Conservation (phyloP, 2,888 invertebrate genomes). For the Sphaerophoria taeniata region DNA sequence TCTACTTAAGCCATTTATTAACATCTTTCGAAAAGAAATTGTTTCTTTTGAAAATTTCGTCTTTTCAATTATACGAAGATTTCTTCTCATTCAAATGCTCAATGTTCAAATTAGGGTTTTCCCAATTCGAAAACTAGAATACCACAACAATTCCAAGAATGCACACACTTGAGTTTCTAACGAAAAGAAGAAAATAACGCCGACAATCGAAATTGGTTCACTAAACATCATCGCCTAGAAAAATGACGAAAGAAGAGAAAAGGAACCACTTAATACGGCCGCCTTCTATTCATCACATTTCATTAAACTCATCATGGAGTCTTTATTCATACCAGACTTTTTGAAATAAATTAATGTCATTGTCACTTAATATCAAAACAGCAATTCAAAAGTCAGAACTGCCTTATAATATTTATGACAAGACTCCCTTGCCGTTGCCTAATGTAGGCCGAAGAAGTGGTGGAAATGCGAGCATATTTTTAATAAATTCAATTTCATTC, state of each 20-base stretch:
- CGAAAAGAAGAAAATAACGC: not conserved
- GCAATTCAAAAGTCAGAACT: conserved; percentile 5
- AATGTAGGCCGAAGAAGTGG: not conserved
- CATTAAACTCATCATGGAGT: conserved; percentile 8
- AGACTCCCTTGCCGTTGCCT: not conserved
- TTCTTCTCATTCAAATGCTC: too few species aligned
- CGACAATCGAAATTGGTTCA: not conserved
- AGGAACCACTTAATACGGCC: conserved; percentile 24
- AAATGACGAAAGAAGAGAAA: not conserved
- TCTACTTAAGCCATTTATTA: not conserved
- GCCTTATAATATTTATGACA: not conserved
- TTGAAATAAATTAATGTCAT: conserved; percentile 10
- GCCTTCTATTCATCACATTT: conserved; percentile 20
- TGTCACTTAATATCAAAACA: conserved; percentile 26
- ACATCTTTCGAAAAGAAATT: not conserved
- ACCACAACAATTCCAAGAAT: too few species aligned
- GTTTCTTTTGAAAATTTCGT: too few species aligned
- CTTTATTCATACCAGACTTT: not conserved
- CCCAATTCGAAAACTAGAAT: too few species aligned
- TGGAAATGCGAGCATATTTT: conserved; percentile 4
- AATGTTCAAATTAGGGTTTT: too few species aligned
- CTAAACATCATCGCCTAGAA: not conserved
- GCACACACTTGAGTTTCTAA: not conserved
- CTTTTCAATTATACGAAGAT: too few species aligned
- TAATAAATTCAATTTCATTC: conserved; percentile 14